Conservation (phyloP, 2,888 invertebrate species). For the Campopleginae sp. region DNA sequence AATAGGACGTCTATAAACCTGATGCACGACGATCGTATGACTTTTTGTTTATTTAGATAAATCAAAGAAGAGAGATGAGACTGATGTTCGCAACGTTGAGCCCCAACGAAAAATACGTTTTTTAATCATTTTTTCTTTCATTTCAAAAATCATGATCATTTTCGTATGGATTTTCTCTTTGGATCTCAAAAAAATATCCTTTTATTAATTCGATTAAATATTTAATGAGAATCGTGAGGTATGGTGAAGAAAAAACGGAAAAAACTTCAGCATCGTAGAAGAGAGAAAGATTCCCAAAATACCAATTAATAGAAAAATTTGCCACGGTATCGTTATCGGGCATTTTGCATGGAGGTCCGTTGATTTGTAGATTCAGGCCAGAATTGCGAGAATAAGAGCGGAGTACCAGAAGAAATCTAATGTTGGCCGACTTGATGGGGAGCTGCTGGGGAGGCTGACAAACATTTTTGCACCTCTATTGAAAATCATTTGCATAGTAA, state of each 20-base stretch:
- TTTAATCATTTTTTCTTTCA: too few relatives aligned
- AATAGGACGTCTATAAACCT: constrained; percentile 4
- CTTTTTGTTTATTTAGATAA: not conserved
- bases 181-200: too few relatives aligned
- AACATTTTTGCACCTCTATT: not conserved
- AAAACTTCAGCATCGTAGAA: too few relatives aligned
- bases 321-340: not conserved
- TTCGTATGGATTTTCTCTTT: too few relatives aligned
- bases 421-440: not conserved
- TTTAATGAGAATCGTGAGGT: too few relatives aligned
- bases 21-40: constrained; percentile 13
- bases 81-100: too few relatives aligned
- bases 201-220: too few relatives aligned
- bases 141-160: too few relatives aligned
- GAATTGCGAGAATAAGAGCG: not conserved
- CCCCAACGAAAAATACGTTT: too few relatives aligned
- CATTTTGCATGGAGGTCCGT: not conserved
- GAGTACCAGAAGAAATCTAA: not conserved
- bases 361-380: not conserved
- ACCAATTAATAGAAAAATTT: too few relatives aligned
- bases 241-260: too few relatives aligned
- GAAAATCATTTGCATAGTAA: not conserved
- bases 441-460: not conserved
- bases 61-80: not conserved
- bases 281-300: too few relatives aligned